Evolutionary conservation across 2,797 vertebrate species (phyloP), one percentile per base, ranked within the genome.

Genomic region (Margarornis squamiger): DNA sequence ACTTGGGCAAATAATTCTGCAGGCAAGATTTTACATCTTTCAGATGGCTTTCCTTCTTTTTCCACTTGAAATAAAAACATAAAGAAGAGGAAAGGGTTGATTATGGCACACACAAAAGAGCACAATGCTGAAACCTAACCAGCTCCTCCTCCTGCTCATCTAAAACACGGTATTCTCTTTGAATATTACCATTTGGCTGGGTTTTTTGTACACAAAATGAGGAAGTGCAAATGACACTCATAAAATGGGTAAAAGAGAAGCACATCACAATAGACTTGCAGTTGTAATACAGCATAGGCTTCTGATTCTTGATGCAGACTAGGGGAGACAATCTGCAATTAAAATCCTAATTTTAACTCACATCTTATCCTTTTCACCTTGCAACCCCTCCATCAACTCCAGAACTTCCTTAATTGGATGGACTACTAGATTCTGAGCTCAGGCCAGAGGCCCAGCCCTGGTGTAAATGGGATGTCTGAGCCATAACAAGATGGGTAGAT

Each of bases 1-100:
- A 65, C 70, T 78, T 30, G 55, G 70, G 61, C 21, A 92, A 73
- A 84, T 74, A 93, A 92, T 65, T 88, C 86, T 74, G 45, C 59
- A 84, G 77, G 91, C 71, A 87, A 89, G 49, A 77, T 86, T 87
- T 78, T 79, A 84, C 15, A 73, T 85, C 61, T 74, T 95, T 83
- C 20, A 20, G 13, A 88, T 54, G 49, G 59, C 21, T 95, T 93
- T 93, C 30, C 54, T 93, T 92, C 22, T 84, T 95, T 67, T 83
- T 63, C 67, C 32, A 20, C 63, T 88, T 2, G 3, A 94, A 94
- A 82, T 87, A 76, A 87, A 93, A 91, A 67, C 1, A 12, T 45
- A 71, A 88, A 67, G 73, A 75, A 39, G 15, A 86, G 55, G 45
- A 81, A 94, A 94, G 23, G 9, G 12, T 34, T 80, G 85, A 87